Base-by-base conservation (phyloP, 37 sponge, comb jelly and placozoan genomes). In the Corticium candelabrum region DNA sequence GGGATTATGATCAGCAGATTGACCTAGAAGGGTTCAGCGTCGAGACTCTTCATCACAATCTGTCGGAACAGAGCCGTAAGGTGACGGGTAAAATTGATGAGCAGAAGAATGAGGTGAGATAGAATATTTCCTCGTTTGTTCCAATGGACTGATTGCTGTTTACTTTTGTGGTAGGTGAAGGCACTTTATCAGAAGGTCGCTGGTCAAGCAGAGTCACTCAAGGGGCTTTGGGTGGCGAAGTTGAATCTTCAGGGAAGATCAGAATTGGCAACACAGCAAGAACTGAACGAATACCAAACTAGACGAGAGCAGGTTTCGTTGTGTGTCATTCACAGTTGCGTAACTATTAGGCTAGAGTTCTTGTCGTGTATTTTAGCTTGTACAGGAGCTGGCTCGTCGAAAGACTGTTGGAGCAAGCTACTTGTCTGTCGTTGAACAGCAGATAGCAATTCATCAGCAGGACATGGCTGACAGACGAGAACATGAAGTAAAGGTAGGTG, bases 1-100 rank as follows among this genome's bases (percentile, higher is more conserved):
- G 83, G 83, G 83, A 82, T 50, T 82, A 82, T 68, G 83, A 82
- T 7, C 40, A 81, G 5, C 83, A 82, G 50, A 41, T 82, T 2
- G 83, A 82, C 37, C 68, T 82, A 68, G 83, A 82, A 33, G 83
- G 69, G 4, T 82, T 80, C 78, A 80, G 67, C 78, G 40, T 74
- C 3, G n/a, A 34, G 3, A 82, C 79, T 15, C 30, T 82, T 4
- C 79, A 82, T 74, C 74, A 82, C 15, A 57, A 80, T 4, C 72
- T 82, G 2, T 39, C 40, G 27, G 40, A 67, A 3, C 83, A 82
- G 32, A 62, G 69, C 29, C 78, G 50, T 36, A 50, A 75, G 1
- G 40, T 82, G 21, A 41, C 78, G 1, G 77, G 74, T 27, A 74
- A 62, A 5, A 75, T 82, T 3, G 79, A 56, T 39, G 57, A 82